Percentiles rank a stretch among this genome's conserved stretches.
These are phyloP conservation scores for Lycaon pictus DNA, from an alignment of 2,113 vertebrate genomes.

Conservation along the genomic window DNA sequence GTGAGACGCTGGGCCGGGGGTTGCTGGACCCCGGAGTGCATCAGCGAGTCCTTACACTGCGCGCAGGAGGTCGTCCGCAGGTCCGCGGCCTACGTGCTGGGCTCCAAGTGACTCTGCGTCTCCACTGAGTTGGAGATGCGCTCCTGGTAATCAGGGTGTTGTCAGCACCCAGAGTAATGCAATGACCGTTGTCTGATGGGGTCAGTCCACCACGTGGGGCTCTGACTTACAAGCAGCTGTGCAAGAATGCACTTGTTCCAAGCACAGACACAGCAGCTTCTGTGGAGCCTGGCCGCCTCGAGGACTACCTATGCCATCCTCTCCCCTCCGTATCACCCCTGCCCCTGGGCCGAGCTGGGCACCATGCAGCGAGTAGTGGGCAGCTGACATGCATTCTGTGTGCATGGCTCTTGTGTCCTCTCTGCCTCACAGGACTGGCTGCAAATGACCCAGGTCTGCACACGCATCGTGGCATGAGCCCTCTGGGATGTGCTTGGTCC, in stretches of 20 bases:
- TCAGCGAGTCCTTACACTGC: neutral
- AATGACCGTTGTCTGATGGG: neutral
- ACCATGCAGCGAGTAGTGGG: fast-evolving
- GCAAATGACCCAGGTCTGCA: fast-evolving
- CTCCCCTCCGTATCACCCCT: neutral
- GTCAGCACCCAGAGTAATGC: neutral
- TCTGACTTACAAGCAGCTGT: neutral
- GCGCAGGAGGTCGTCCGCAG: neutral
- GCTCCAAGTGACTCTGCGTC: neutral
- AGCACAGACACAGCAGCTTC: neutral
- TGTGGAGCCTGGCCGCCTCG: neutral
- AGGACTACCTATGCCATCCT: neutral
- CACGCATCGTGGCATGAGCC: fast-evolving
- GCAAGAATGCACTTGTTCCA: neutral
- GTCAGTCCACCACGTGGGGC: neutral
- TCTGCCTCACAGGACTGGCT: neutral
- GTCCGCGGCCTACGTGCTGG: neutral
- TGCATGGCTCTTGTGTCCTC: neutral
- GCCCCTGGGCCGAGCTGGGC: neutral
- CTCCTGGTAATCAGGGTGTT: neutral
- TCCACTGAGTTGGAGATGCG: neutral
- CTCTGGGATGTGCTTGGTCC: neutral
- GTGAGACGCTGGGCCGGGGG: neutral
- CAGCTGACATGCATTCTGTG: too few relatives aligned
- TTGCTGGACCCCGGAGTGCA: neutral